Percentiles rank a stretch among this genome's conserved stretches.
phyloP scores from a whole-genome alignment of 2,797 vertebrate genomes.

The Tachyglossus aculeatus region DNA sequence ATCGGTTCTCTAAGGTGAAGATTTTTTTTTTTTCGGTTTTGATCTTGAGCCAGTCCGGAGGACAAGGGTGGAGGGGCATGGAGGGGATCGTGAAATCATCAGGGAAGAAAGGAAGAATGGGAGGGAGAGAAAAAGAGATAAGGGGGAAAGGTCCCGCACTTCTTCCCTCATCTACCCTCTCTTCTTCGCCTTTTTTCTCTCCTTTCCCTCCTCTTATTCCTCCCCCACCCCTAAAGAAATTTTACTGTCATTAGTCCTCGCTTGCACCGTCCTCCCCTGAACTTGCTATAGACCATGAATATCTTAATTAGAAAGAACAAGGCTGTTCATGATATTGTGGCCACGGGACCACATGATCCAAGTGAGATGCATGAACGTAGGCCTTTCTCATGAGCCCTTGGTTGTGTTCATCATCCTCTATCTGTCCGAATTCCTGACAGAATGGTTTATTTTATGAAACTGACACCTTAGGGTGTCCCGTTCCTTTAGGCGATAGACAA shows the following conservation, averaged over 20 bases:
- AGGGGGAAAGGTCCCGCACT: background rate
- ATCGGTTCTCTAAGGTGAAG: slow-evolving; percentile 44
- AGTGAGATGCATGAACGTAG: too few species aligned
- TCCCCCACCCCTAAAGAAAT: background rate
- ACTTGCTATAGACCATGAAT: background rate
- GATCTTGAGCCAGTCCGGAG: background rate
- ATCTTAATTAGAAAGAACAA: too few species aligned
- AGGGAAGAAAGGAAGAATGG: background rate
- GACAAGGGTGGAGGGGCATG: background rate
- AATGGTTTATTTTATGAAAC: too few species aligned
- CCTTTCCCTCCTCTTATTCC: background rate
- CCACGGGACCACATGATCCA: too few species aligned
- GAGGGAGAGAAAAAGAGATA: background rate
- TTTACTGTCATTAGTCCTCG: background rate
- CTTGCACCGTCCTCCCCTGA: background rate
- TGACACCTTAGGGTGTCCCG: too few species aligned
- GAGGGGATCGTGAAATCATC: background rate
- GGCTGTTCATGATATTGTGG: too few species aligned
- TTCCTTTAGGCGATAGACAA: too few species aligned
- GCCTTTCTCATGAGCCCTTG: too few species aligned
- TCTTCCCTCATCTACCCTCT: background rate
- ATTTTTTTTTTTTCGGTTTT: slow-evolving; percentile 55
- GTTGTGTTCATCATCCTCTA: too few species aligned
- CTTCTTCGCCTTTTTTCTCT: background rate
- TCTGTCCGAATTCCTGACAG: too few species aligned